These are phyloP conservation scores for Pycnonotus jocosus DNA, from an alignment of 2,113 vertebrate genomes.

Conservation along the genomic window DNA sequence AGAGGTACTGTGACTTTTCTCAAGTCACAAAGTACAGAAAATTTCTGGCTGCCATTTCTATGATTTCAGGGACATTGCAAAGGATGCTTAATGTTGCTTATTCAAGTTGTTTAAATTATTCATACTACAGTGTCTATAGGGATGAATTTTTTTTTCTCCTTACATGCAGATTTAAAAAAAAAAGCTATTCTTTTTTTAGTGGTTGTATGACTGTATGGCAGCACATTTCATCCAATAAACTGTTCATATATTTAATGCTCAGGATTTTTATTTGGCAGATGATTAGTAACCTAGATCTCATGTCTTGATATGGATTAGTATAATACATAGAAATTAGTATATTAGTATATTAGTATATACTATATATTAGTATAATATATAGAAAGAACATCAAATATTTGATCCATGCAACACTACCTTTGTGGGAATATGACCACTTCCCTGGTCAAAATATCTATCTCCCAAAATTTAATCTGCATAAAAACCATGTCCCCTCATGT, in stretches of 20 bases:
- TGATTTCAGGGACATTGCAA: neutral
- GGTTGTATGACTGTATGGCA: neutral
- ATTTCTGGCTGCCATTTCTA: neutral
- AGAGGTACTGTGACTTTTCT: neutral
- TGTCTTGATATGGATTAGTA: neutral
- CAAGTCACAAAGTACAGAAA: neutral
- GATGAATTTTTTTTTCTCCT: neutral
- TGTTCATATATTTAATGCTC: neutral
- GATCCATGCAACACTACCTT: neutral
- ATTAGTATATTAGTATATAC: too few species aligned
- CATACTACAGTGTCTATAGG: neutral
- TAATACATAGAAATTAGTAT: too few species aligned
- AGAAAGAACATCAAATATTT: neutral
- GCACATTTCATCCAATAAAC: neutral
- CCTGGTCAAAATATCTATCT: neutral
- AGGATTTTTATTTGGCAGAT: neutral
- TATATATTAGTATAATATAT: too few species aligned
- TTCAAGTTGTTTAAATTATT: neutral
- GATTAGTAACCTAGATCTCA: neutral
- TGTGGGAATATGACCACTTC: neutral
- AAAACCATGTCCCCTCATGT: neutral
- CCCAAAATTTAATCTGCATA: neutral
- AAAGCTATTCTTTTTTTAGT: neutral
- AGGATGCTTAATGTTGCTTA: neutral
- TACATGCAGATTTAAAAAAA: neutral